phyloP scores from a whole-genome alignment of 2,888 invertebrate species.

The Parnassius mnemosyne region DNA sequence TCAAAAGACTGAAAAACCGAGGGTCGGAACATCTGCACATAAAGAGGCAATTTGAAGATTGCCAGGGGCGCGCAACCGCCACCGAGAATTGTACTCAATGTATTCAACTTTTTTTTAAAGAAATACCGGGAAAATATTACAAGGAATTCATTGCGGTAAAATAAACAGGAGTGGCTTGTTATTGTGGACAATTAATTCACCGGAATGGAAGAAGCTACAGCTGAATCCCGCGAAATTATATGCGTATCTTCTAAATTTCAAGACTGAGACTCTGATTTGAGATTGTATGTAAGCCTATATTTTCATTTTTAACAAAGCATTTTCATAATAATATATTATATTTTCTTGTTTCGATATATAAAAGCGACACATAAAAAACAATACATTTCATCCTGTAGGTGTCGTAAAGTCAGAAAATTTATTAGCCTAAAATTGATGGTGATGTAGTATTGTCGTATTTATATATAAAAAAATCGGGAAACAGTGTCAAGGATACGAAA shows the following conservation, averaged over 20 bases:
- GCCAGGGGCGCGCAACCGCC: conserved; percentile 76
- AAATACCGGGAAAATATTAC: conserved; percentile 72
- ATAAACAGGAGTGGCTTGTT: conserved; percentile 75
- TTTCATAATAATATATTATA: no score
- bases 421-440: no score
- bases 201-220: conserved; percentile 11
- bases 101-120: conserved; percentile 68
- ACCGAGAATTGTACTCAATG: conserved; percentile 76
- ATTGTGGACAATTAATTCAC: conserved; percentile 44
- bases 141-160: conserved; percentile 75
- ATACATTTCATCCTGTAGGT: no score
- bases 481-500: no score
- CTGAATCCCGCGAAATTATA: conserved; percentile 12
- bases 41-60: conserved; percentile 81
- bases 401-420: no score
- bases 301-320: neutral
- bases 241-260: conserved; percentile 6
- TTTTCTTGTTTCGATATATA: no score
- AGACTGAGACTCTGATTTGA: neutral
- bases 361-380: no score
- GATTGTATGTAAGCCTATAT: neutral
- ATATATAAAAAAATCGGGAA: no score
- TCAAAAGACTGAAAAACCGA: conserved; percentile 79
- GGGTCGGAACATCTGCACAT: conserved; percentile 80
- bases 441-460: no score